Percentiles rank a stretch among this genome's conserved stretches.
Conservation (phyloP, 2,888 invertebrate genomes). For the Drosophila stalkeri region DNA sequence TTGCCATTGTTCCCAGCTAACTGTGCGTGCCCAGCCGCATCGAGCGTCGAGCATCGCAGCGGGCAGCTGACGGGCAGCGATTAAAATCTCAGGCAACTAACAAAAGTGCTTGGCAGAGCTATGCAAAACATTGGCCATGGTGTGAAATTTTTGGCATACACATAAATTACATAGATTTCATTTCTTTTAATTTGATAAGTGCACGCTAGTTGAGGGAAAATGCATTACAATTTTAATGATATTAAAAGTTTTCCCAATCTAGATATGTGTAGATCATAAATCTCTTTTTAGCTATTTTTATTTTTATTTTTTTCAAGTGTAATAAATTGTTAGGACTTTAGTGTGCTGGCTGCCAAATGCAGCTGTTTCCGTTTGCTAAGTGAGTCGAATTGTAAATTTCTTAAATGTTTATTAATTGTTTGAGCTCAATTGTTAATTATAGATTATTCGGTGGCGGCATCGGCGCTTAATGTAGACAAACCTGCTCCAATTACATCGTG, state of each 20-base stretch:
- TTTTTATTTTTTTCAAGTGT: neutral
- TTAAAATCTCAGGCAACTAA: slow-evolving; percentile 66
- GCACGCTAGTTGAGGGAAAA: slow-evolving; percentile 9
- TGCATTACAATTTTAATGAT: slow-evolving; percentile 9
- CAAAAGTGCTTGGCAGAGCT: slow-evolving; percentile 48
- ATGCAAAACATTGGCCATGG: slow-evolving; percentile 54
- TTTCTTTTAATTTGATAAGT: slow-evolving; percentile 55
- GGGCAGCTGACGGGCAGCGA: slow-evolving; percentile 68
- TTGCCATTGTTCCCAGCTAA: slow-evolving; percentile 71
- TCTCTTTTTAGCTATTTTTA: neutral
- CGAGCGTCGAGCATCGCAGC: slow-evolving; percentile 41
- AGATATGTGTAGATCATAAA: slow-evolving; percentile 2
- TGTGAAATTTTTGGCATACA: slow-evolving; percentile 65
- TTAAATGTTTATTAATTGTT: slow-evolving; percentile 78
- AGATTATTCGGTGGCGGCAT: slow-evolving; percentile 33
- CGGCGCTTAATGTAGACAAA: slow-evolving; percentile 61
- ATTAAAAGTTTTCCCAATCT: slow-evolving; percentile 1
- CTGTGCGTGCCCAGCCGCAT: slow-evolving; percentile 70
- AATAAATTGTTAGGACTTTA: neutral
- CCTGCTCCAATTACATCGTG: slow-evolving; percentile 74
- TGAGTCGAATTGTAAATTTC: slow-evolving; percentile 54
- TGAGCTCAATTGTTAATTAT: slow-evolving; percentile 72
- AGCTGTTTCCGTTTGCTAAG: slow-evolving; percentile 63
- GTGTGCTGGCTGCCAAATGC: slow-evolving; percentile 35
- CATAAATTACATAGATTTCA: slow-evolving; percentile 47